Evolutionary conservation across 2,113 vertebrate genomes (phyloP).

Genomic region (Marmota flaviventris): DNA sequence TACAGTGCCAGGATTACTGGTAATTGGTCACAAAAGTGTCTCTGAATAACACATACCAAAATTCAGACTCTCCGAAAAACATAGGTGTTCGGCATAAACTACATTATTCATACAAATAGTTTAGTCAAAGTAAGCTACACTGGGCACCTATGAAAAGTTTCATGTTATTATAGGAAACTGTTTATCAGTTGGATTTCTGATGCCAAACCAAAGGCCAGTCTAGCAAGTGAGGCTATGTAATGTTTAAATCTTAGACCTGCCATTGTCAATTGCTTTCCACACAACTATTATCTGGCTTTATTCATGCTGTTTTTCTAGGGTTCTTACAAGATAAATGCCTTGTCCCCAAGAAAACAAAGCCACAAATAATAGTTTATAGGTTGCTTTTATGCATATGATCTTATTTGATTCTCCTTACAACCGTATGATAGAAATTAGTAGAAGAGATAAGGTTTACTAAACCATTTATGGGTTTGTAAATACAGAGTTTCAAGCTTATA

Average conservation of each 20-base stretch:
- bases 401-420: background rate
- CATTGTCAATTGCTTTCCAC: background rate
- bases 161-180: background rate
- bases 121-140: background rate
- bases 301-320: background rate
- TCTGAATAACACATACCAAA: background rate
- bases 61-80: background rate
- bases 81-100: background rate
- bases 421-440: background rate
- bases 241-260: background rate
- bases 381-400: background rate
- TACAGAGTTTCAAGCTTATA: background rate
- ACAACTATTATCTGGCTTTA: background rate
- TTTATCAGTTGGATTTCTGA: background rate
- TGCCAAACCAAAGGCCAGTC: background rate
- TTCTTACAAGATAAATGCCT: background rate
- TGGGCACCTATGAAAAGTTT: background rate
- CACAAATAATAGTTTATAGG: conserved; percentile 29
- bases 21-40: background rate
- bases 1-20: background rate
- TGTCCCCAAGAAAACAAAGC: background rate
- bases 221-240: background rate
- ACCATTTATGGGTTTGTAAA: background rate
- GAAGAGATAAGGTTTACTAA: background rate
- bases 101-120: background rate